Evolutionary conservation across 1,140 invertebrate genomes (phyloP).

Genomic region (Metopolophium dirhodum): DNA sequence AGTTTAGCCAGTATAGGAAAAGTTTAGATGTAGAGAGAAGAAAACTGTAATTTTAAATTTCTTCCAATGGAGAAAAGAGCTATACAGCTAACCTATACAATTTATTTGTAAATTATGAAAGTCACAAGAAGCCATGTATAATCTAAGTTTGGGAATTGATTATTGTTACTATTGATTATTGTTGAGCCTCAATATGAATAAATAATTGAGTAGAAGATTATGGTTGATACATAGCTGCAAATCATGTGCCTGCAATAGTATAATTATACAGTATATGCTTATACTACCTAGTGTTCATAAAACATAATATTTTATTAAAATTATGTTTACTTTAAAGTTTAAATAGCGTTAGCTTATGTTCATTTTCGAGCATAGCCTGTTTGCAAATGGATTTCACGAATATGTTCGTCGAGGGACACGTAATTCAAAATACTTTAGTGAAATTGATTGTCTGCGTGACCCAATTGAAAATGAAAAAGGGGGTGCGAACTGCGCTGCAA

Average conservation of each 20-base stretch:
- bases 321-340: not conserved
- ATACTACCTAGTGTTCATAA: not conserved
- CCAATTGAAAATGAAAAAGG: not conserved
- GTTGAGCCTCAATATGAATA: no score
- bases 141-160: not conserved
- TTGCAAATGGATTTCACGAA: not conserved
- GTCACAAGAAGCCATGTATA: not conserved
- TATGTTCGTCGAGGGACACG: not conserved
- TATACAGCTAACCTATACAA: no score
- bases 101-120: not conserved
- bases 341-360: not conserved
- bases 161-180: no score
- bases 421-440: slow-evolving; percentile 30
- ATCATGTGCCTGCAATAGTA: not conserved
- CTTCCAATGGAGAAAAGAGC: no score
- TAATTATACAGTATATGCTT: no score
- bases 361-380: not conserved
- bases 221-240: not conserved
- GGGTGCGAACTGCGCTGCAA: not conserved
- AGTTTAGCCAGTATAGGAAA: no score
- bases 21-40: no score
- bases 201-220: not conserved
- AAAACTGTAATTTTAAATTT: no score
- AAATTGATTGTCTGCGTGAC: slow-evolving; percentile 7
- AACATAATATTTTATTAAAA: slow-evolving; percentile 10